Conservation (phyloP, 2,113 vertebrate species). For the Sinocyclocheilus grahami region DNA sequence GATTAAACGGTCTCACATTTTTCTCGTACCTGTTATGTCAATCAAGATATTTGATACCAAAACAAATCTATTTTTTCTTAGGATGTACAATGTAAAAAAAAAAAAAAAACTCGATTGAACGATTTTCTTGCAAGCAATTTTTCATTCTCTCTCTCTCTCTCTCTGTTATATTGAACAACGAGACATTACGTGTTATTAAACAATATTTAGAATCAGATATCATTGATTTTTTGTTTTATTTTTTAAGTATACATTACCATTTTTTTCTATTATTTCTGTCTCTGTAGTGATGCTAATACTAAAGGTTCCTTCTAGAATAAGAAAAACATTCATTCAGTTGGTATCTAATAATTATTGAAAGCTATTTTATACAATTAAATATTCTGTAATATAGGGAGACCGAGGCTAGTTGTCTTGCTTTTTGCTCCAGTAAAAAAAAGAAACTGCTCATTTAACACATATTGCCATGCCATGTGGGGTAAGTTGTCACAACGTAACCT, state of each 20-base stretch:
- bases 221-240: neutral
- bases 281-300: neutral
- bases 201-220: neutral
- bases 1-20: neutral
- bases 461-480: neutral
- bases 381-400: neutral
- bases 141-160: neutral
- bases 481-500: neutral
- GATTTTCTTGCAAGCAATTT: neutral
- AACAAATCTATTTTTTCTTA: neutral
- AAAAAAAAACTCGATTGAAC: neutral
- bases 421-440: neutral
- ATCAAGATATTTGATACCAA: neutral
- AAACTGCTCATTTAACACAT: no score
- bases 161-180: neutral
- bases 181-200: neutral
- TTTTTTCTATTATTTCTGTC: neutral
- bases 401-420: neutral
- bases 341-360: neutral
- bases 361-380: neutral
- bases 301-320: neutral
- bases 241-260: neutral
- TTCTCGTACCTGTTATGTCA: neutral
- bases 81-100: neutral
- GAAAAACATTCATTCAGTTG: neutral